These are phyloP conservation scores for Sciurus niger DNA, from an alignment of 2,113 vertebrate species.

Conservation along the genomic window DNA sequence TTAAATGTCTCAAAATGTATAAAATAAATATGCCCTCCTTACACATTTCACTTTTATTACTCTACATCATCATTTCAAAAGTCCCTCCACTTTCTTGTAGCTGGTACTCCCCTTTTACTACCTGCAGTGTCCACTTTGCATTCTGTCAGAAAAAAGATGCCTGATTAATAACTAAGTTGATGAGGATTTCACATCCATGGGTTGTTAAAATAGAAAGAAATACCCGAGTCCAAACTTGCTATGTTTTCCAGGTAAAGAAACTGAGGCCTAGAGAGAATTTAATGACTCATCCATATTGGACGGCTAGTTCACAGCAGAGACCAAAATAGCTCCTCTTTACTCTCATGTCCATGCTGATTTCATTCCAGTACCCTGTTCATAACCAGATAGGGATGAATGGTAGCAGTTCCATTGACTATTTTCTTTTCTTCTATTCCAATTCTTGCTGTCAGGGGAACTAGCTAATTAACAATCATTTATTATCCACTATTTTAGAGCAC, in stretches of 20 bases:
- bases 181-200: background rate
- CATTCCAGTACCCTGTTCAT: slow-evolving; percentile 25
- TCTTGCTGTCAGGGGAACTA: slow-evolving; percentile 67
- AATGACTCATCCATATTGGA: background rate
- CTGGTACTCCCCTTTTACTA: background rate
- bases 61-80: background rate
- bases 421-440: slow-evolving; percentile 56
- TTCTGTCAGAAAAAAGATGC: background rate
- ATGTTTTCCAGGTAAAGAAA: slow-evolving; percentile 37
- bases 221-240: background rate
- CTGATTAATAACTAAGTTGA: slow-evolving; percentile 1
- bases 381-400: slow-evolving; percentile 40
- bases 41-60: background rate
- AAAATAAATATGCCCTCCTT: background rate
- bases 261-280: background rate
- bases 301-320: background rate
- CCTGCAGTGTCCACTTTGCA: background rate
- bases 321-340: background rate
- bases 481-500: slow-evolving; percentile 68
- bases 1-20: slow-evolving; percentile 26
- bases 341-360: background rate
- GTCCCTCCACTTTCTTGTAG: background rate
- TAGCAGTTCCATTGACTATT: slow-evolving; percentile 52
- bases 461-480: slow-evolving; percentile 71
- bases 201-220: background rate